These are phyloP conservation scores for Oxyscelio sp. DNA, from an alignment of 2,888 invertebrate genomes.

Conservation along the genomic window DNA sequence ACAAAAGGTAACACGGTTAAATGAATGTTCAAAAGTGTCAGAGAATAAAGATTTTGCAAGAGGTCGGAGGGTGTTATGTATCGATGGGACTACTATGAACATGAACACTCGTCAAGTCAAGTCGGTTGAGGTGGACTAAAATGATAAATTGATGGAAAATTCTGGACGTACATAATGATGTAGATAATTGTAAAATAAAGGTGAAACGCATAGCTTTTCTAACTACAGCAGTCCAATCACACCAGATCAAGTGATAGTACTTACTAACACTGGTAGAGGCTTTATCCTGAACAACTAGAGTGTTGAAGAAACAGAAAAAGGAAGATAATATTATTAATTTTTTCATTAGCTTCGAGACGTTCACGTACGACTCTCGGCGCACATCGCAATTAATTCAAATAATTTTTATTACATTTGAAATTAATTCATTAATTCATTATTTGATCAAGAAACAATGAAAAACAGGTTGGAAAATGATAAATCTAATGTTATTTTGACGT, in stretches of 20 bases:
- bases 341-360: conserved; percentile 76
- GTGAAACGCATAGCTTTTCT: conserved; percentile 88
- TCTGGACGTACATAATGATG: conserved; percentile 67
- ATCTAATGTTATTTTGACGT: conserved; percentile 63
- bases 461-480: conserved; percentile 29
- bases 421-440: conserved; percentile 23
- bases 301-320: conserved; percentile 89
- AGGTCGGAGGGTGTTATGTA: not conserved
- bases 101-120: conserved; percentile 56
- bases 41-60: not conserved
- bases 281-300: conserved; percentile 99
- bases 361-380: conserved; percentile 72
- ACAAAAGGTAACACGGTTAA: not conserved
- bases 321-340: conserved; percentile 85
- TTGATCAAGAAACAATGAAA: not conserved
- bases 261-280: conserved; percentile 99
- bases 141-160: conserved; percentile 48
- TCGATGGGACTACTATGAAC: conserved; percentile 49
- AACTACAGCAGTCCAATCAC: conserved; percentile 89
- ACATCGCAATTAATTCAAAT: conserved; percentile 71
- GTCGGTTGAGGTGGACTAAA: conserved; percentile 49
- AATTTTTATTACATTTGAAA: conserved; percentile 9
- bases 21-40: not conserved
- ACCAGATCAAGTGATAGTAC: conserved; percentile 91
- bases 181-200: conserved; percentile 71